Percentiles rank a stretch among this genome's conserved stretches.
Evolutionary conservation across 92 coral and sea anemone species (phyloP).

Genomic region (Nematostella vectensis): DNA sequence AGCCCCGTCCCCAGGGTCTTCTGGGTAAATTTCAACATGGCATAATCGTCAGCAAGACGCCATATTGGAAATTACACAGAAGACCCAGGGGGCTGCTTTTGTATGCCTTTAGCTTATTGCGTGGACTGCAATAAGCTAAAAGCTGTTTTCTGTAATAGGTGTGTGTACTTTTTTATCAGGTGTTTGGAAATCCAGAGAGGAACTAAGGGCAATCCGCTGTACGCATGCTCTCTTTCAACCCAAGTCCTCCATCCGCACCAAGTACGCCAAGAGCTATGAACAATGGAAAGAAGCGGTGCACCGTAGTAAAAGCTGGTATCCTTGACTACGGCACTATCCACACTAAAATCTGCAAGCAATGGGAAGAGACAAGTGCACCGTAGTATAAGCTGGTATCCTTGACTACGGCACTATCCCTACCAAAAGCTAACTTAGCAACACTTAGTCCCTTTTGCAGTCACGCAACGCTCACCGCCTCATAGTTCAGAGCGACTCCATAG

Average conservation of each 20-base stretch:
- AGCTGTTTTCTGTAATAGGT: neutral
- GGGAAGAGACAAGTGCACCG: constrained; percentile 84
- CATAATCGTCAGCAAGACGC: too few relatives aligned
- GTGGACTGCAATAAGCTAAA: neutral
- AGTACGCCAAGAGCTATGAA: constrained; percentile 38
- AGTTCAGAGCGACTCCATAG: too few relatives aligned
- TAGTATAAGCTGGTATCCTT: constrained; percentile 77
- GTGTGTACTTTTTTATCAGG: too few relatives aligned
- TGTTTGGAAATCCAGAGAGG: constrained; percentile 93
- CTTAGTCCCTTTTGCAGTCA: too few relatives aligned
- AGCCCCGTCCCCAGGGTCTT: too few relatives aligned
- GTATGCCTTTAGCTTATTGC: neutral
- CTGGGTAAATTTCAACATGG: too few relatives aligned
- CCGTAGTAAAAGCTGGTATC: constrained; percentile 81
- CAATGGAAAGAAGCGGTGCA: constrained; percentile 88
- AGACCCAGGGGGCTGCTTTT: neutral
- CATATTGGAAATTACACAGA: neutral
- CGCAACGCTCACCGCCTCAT: too few relatives aligned
- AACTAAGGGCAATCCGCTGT: constrained; percentile 89
- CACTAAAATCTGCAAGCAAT: constrained; percentile 45
- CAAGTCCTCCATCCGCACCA: constrained; percentile 47
- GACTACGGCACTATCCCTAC: constrained; percentile 7
- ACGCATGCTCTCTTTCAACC: constrained; percentile 91
- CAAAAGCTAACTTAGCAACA: too few relatives aligned
- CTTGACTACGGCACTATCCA: constrained; percentile 8